Percentiles rank a stretch among this genome's conserved stretches.
Evolutionary conservation across 2,797 vertebrate genomes (phyloP).

Genomic region (Melanotaenia parkinsoni): DNA sequence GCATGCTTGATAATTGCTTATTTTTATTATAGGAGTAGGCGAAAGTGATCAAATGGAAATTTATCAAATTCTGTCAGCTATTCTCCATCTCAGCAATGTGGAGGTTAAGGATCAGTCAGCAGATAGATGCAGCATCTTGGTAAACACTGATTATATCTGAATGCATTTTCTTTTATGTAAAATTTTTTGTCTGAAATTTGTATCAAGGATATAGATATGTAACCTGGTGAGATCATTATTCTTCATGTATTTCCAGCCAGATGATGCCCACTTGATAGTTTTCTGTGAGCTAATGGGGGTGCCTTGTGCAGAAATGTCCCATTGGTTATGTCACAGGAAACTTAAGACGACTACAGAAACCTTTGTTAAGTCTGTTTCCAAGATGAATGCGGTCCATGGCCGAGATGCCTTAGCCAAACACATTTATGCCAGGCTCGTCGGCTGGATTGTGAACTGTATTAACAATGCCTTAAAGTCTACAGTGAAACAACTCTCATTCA

Average conservation of each 20-base stretch:
- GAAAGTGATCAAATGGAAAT: constrained; percentile 92
- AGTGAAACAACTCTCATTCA: constrained; percentile 91
- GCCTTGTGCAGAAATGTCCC: constrained; percentile 91
- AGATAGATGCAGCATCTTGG: constrained; percentile 88
- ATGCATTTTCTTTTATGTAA: neutral
- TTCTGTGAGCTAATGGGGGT: constrained; percentile 96
- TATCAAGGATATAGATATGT: neutral
- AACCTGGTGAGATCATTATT: neutral
- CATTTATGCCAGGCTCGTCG: constrained; percentile 93
- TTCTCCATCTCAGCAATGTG: constrained; percentile 97
- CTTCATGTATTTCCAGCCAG: constrained; percentile 81
- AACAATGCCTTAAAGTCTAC: constrained; percentile 89
- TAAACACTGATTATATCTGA: constrained; percentile 70
- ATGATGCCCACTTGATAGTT: constrained; percentile 85
- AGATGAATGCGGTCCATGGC: constrained; percentile 88
- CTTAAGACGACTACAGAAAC: constrained; percentile 91
- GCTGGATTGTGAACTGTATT: constrained; percentile 91
- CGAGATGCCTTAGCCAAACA: constrained; percentile 95
- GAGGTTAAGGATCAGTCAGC: constrained; percentile 87
- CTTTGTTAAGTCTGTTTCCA: constrained; percentile 91
- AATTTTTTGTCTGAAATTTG: neutral
- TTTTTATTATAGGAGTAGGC: constrained; percentile 83
- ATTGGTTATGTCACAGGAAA: constrained; percentile 96
- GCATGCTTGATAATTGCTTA: neutral
- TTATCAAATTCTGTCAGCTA: constrained; percentile 91